Evolutionary conservation across 92 coral and sea anemone species (phyloP), one percentile per base, ranked within the genome.

Genomic region (Phenganax subtilis): DNA sequence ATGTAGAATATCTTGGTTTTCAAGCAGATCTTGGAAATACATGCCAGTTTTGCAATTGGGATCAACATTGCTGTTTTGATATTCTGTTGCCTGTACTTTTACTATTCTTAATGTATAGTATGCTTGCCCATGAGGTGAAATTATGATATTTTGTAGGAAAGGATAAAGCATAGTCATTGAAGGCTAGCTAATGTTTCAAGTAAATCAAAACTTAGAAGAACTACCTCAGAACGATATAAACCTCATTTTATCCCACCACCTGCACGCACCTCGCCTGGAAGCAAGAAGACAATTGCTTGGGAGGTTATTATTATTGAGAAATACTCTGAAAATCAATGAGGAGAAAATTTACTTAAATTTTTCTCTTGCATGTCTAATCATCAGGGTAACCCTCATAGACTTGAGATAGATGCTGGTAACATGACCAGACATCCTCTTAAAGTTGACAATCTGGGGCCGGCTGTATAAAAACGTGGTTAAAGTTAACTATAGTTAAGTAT

Each of bases 171-270:
- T 28, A 90, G 93, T 55, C 91, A 90, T 82, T 84, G 82, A 80
- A 84, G 93, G 56, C 81, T 90, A 87, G 87, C 91, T 6, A 86
- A 90, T 71, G 87, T 87, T 29, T 80, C 89, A 27, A 86, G 88
- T 83, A 90, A 84, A 54, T 53, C 77, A 5, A 29, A n/a, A 59
- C 25, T 20, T 73, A 58, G 51, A 73, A 73, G 77, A 52, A 54
- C 29, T 53, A 29, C 11, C 60, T 31, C 70, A 17, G 72, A 11
- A 60, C 60, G 59, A 77, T 71, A 3, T 47, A 16, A 97, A 25
- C 96, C 93, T 53, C 88, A 93, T 27, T 93, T 93, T 65, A 80
- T 91, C 29, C 98, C 98, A 28, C 97, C 98, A 67, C 97, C 98
- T 59, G 94, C 92, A 29, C 90, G 80, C 51, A 93, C 98, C 55